Evolutionary conservation across 2,113 vertebrate species (phyloP).

Genomic region (Gallinago media): DNA sequence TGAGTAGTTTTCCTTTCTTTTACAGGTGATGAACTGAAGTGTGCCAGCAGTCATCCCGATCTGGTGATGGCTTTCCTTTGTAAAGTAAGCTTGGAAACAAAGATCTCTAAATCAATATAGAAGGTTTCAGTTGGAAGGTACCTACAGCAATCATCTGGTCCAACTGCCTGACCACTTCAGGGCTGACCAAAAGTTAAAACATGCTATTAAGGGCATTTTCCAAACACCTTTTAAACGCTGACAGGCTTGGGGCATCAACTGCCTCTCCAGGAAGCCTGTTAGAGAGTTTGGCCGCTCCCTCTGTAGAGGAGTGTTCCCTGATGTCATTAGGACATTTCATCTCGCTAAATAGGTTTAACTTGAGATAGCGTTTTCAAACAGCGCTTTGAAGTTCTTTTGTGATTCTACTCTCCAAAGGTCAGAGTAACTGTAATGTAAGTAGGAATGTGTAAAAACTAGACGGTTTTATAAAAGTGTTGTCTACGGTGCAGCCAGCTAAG

Average conservation of each 20-base stretch:
- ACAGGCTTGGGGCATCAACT: neutral
- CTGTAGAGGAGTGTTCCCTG: neutral
- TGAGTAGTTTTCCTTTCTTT: neutral
- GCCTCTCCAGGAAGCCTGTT: neutral
- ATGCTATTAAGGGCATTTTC: neutral
- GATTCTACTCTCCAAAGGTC: neutral
- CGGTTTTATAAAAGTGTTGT: neutral
- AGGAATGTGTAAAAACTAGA: neutral
- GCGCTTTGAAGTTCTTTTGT: neutral
- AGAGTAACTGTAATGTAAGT: neutral
- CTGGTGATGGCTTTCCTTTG: slow-evolving; percentile 91
- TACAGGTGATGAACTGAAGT: slow-evolving; percentile 13
- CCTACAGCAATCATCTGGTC: rapidly evolving
- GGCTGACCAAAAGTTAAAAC: neutral
- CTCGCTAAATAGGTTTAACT: neutral
- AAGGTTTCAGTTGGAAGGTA: neutral
- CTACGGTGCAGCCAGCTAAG: neutral
- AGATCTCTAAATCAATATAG: neutral
- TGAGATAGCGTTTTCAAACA: neutral
- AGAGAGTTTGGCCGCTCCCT: neutral
- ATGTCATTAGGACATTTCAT: neutral
- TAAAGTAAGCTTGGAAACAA: slow-evolving; percentile 78
- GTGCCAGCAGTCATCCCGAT: slow-evolving; percentile 64
- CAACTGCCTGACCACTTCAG: neutral
- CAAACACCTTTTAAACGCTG: neutral